Conservation (phyloP, 1,140 invertebrate species). For the Harpegnathos saltator region DNA sequence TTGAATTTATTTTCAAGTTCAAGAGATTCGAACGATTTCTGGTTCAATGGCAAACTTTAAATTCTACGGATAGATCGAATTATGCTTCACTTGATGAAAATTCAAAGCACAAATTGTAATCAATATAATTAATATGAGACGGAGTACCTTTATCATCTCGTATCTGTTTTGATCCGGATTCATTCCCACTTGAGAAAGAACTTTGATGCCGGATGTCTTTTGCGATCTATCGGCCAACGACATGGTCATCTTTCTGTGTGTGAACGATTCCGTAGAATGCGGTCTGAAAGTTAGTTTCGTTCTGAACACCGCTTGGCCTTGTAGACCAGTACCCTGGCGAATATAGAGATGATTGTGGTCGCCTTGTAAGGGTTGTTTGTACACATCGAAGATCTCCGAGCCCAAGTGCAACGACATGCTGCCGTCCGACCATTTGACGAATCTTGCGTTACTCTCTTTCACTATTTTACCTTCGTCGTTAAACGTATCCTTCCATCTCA, state of each 20-base stretch:
- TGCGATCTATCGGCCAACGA: slow-evolving; percentile 98
- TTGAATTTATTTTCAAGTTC: too few relatives aligned
- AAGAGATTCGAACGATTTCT: too few relatives aligned
- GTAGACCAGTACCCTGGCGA: slow-evolving; percentile 98
- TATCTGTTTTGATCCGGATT: slow-evolving; percentile 97
- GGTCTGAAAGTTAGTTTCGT: slow-evolving; percentile 99
- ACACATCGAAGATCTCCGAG: slow-evolving; percentile 99
- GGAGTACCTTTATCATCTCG: slow-evolving; percentile 93
- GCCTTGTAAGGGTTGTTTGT: slow-evolving; percentile 94
- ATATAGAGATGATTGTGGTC: slow-evolving; percentile 93
- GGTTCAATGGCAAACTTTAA: too few relatives aligned
- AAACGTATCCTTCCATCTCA: slow-evolving; percentile 96
- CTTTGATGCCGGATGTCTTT: slow-evolving; percentile 98
- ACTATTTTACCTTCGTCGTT: slow-evolving; percentile 93
- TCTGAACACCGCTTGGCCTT: slow-evolving; percentile 98
- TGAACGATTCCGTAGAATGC: slow-evolving; percentile 99
- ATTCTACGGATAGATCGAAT: too few relatives aligned
- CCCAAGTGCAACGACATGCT: slow-evolving; percentile 99
- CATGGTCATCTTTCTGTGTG: slow-evolving; percentile 99
- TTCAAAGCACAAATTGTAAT: slow-evolving; percentile 20
- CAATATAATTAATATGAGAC: slow-evolving; percentile 2
- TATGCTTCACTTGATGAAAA: not conserved
- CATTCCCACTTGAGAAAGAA: slow-evolving; percentile 96
- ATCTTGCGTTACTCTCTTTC: slow-evolving; percentile 97
- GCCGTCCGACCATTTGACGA: slow-evolving; percentile 99